Base-by-base conservation (phyloP, 92 coral and sea anemone genomes). In the Actinostola sp. region DNA sequence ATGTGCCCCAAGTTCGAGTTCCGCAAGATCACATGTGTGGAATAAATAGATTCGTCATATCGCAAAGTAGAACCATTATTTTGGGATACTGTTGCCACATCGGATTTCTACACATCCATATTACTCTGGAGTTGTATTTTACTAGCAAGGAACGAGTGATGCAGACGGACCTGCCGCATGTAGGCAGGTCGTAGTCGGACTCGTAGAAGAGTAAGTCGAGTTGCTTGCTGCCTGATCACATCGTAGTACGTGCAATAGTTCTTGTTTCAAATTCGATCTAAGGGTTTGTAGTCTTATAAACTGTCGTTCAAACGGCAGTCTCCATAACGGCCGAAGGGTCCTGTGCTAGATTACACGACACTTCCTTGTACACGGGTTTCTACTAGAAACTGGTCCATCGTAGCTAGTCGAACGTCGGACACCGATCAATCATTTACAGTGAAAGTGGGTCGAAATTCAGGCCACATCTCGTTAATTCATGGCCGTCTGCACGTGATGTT, bases 401-500 rank as follows among this genome's bases (percentile, higher is more conserved):
- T 13, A 13, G 19, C 19, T 3, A 39, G 8, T 39, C 60, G 32
- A 30, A 26, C 29, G 26, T 27, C 39, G 39, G 28, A 57, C 39
- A 30, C 10, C 63, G 19, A 16, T 27, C 63, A 25, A 53, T 25
- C 39, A 57, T 53, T 20, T 20, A 2, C 4, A 36, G 42, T 36
- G 11, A 36, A 36, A 57, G 13, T 8, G 28, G 31, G 2, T 53
- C 60, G 20, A 53, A 9, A 21, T 21, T 21, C 29, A 25, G 38
- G 15, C 38, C 13, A 1, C 3, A 19, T 32, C 43, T 51, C 3
- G 16, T 36, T 68, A 32, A 32, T 51, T 68, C 43, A 34, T 28
- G 53, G 8, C 17, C 53, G 25, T 42, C 24, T 8, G 23, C 72
- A 27, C 72, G 57, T 67, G 58, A 67, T 46, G 72, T 48, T 67